These are phyloP conservation scores for Lycocerus yunnanus DNA, from an alignment of 2,888 invertebrate genomes.

Conservation along the genomic window DNA sequence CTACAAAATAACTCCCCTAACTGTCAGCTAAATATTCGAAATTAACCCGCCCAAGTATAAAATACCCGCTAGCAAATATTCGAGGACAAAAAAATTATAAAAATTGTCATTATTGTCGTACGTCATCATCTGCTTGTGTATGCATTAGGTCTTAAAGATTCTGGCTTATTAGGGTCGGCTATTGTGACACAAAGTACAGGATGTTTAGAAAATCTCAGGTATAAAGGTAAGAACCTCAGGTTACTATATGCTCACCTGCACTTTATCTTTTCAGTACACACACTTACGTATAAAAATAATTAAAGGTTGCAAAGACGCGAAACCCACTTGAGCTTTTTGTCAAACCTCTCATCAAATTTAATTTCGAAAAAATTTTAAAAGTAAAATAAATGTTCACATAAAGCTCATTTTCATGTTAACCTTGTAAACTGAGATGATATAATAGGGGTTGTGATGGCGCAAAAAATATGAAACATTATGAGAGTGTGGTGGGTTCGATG, in stretches of 20 bases:
- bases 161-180: conserved; percentile 51
- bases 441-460: conserved; percentile 17
- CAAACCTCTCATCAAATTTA: neutral
- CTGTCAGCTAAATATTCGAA: conserved; percentile 44
- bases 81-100: conserved; percentile 44
- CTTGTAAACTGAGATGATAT: conserved; percentile 19
- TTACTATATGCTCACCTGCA: conserved; percentile 31
- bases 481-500: conserved; percentile 22
- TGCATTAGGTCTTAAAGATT: conserved; percentile 42
- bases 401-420: conserved; percentile 18
- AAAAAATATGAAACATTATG: conserved; percentile 40
- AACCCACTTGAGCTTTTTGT: neutral
- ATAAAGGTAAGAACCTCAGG: conserved; percentile 26
- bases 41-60: conserved; percentile 25
- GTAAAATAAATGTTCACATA: neutral
- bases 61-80: conserved; percentile 23
- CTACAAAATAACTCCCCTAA: conserved; percentile 38
- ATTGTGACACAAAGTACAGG: conserved; percentile 51
- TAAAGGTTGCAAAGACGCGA: conserved; percentile 11
- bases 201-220: conserved; percentile 51
- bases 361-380: neutral
- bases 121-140: conserved; percentile 47
- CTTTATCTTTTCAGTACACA: conserved; percentile 26
- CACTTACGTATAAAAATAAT: conserved; percentile 13
- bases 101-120: conserved; percentile 51